Base-by-base conservation (phyloP, 2,888 invertebrate genomes). In the Amiota minor region DNA sequence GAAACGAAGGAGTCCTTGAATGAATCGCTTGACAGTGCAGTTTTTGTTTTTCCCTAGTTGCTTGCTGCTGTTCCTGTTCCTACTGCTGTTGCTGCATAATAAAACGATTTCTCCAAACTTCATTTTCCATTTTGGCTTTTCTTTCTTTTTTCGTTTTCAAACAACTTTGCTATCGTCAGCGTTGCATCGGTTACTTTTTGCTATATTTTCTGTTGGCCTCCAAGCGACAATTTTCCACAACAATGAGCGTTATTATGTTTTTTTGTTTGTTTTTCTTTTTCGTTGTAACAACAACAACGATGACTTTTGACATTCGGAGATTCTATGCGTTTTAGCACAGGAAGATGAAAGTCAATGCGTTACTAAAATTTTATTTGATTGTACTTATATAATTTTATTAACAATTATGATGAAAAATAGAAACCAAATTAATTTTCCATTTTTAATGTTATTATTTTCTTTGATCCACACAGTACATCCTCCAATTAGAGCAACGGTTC, bases 361-460 rank as follows among this genome's bases (percentile, higher is more conserved):
- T 53, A 53, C 14, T 53, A 53, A 53, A 53, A 53, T 53, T 53
- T 53, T 53, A 53, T 53, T 53, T 50, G 11, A 50, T 50, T n/a
- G n/a, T n/a, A n/a, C n/a, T 35, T 35, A 35, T 35, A 6, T 35
- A 35, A 35, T 35, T 35, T 35, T 16, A n/a, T 16, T 53, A 53
- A 53, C 14, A 53, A 53, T 53, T 53, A 53, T 53, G 53, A 1
- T 8, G 14, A 53, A 53, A 53, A 16, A 53, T 6, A 35, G 4
- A 2, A 35, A 35, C 35, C 6, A 35, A 35, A 35, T n/a, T n/a
- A n/a, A n/a, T n/a, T n/a, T n/a, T n/a, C n/a, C n/a, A n/a, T n/a
- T n/a, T n/a, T n/a, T n/a, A n/a, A n/a, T n/a, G n/a, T n/a, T n/a
- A n/a, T n/a, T n/a, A n/a, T n/a, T n/a, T n/a, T n/a, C n/a, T n/a